These are phyloP conservation scores for Geodia barretti DNA, from an alignment of 37 sponge, comb jelly and placozoan species.

Conservation along the genomic window DNA sequence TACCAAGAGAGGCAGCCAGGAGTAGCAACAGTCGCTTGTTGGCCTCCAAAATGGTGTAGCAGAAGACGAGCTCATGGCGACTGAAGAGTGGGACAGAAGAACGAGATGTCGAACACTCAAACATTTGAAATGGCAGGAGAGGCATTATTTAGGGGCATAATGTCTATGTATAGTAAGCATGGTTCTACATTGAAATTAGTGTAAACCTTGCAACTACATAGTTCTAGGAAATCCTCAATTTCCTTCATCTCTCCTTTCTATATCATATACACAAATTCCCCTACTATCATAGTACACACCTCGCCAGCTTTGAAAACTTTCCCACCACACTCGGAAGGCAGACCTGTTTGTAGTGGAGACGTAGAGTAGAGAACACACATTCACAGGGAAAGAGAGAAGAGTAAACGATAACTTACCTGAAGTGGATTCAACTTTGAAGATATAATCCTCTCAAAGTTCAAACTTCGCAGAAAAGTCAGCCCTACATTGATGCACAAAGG, in stretches of 20 bases:
- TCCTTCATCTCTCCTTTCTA: no score
- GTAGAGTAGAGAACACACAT: background rate
- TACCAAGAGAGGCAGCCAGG: background rate
- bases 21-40: slow-evolving; percentile 74
- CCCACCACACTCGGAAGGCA: slow-evolving; percentile 75
- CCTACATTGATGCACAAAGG: slow-evolving; percentile 54
- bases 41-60: slow-evolving; percentile 87
- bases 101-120: no score
- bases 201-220: no score
- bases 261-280: background rate
- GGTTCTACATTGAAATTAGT: no score
- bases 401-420: slow-evolving; percentile 45
- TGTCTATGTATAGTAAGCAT: no score
- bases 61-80: slow-evolving; percentile 78
- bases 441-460: slow-evolving; percentile 76
- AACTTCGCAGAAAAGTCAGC: slow-evolving; percentile 46
- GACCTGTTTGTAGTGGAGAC: slow-evolving; percentile 29
- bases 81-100: no score
- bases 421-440: slow-evolving; percentile 78
- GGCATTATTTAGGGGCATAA: no score
- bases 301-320: slow-evolving; percentile 73
- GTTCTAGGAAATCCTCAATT: no score
- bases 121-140: no score
- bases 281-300: slow-evolving; percentile 20
- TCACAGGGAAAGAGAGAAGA: background rate